Evolutionary conservation across 2,888 invertebrate genomes (phyloP), one percentile per base, ranked within the genome.

Genomic region (Apantesis nais): DNA sequence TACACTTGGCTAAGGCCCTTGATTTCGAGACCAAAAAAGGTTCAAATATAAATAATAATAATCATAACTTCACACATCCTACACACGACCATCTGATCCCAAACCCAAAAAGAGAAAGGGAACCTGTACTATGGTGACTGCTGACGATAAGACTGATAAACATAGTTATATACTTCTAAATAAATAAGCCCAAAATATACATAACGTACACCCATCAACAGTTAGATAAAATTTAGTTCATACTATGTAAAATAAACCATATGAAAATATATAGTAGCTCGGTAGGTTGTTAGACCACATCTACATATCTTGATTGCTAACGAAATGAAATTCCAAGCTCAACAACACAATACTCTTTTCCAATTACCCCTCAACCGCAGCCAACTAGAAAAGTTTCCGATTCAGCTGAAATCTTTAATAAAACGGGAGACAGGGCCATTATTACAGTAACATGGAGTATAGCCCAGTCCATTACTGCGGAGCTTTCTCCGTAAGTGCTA

Each of bases 401-500:
- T 79, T 69, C 70, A 71, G 66, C 73, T 77, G 67, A 80, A 82
- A 75, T 75, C 66, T 78, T 78, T 70, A 80, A 80, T 82, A 82
- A 79, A 81, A 80, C 65, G 55, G 44, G 52, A 68, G 71, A 72
- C 80, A 76, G 72, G 70, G 62, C 62, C 76, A 66, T 73, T 80
- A 80, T 80, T 78, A 78, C 72, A 78, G 72, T 74, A 65, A 68
- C 69, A 74, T 68, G 64, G 71, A 70, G 79, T 79, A 78, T 81
- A 81, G 82, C 77, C 67, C 75, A 80, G 77, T 86, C 87, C 84
- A 87, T 87, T 85, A 84, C 80, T 60, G 71, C 62, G 74, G 75
- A 72, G 78, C 77, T 80, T 81, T 80, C 79, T 78, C 75, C 70
- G 75, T 82, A 80, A 88, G 86, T 83, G 87, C 85, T 81, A 84